These are phyloP conservation scores for Phylloscopus collybita DNA, from an alignment of 2,797 vertebrate genomes.

Conservation along the genomic window DNA sequence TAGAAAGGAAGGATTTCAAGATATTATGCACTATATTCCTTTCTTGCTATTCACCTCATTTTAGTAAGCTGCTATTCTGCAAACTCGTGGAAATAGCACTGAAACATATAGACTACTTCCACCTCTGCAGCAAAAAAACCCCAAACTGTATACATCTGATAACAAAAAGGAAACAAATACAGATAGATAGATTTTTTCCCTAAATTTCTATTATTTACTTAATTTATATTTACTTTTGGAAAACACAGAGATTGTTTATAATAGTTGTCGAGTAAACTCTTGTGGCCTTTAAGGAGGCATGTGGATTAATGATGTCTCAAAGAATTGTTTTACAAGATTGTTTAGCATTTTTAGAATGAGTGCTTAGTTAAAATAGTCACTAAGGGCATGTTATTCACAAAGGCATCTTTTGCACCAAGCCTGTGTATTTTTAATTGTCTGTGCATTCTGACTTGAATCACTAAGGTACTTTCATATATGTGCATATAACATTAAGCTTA, in stretches of 20 bases:
- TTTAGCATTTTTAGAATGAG: slow-evolving; percentile 15
- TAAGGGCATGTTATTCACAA: background rate
- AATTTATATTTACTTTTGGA: slow-evolving; percentile 3
- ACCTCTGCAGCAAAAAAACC: background rate
- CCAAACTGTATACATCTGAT: background rate
- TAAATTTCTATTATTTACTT: background rate
- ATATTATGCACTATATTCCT: background rate
- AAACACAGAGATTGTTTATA: background rate
- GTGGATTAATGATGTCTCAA: slow-evolving; percentile 11
- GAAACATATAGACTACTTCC: background rate
- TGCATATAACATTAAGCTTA: background rate
- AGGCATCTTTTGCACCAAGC: background rate
- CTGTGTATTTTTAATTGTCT: slow-evolving; percentile 19
- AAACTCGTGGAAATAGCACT: background rate
- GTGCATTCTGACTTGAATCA: background rate
- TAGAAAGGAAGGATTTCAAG: background rate
- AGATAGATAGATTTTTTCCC: background rate
- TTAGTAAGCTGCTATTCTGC: background rate
- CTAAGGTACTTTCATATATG: background rate
- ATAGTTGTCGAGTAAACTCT: background rate
- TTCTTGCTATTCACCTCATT: background rate
- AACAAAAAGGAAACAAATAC: background rate
- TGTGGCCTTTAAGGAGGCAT: background rate
- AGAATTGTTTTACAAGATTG: slow-evolving; percentile 18
- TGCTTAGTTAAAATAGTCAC: slow-evolving; percentile 14